Percentiles rank a stretch among this genome's conserved stretches.
Conservation (phyloP, 2,113 vertebrate species). For the Rhinopomastus cyanomelas region DNA sequence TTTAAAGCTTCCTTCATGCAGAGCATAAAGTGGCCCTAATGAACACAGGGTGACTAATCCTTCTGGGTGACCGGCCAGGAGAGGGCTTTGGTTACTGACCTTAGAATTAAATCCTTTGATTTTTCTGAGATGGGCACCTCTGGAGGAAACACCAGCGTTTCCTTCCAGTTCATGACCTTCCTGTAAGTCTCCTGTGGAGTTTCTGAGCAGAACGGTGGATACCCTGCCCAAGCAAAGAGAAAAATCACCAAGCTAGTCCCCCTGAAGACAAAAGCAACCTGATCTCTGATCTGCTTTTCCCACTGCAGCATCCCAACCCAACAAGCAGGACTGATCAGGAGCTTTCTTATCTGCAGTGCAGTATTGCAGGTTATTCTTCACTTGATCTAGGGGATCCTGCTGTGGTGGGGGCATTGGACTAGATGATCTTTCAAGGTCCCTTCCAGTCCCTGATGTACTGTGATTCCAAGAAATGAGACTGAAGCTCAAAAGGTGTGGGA, state of each 20-base stretch:
- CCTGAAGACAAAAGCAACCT: neutral
- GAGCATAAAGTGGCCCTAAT: neutral
- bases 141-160: conserved; percentile 94
- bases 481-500: neutral
- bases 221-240: conserved; percentile 76
- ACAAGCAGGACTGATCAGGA: neutral
- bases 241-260: neutral
- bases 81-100: conserved; percentile 68
- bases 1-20: neutral
- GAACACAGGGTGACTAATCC: neutral
- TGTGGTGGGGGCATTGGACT: too few relatives aligned
- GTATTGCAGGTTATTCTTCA: neutral
- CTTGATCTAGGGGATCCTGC: too few relatives aligned
- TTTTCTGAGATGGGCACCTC: conserved; percentile 98
- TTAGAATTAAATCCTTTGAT: conserved; percentile 94
- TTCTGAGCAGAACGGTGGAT: conserved; percentile 98
- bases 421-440: too few relatives aligned
- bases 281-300: neutral
- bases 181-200: conserved; percentile 97
- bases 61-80: neutral
- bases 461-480: neutral
- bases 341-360: neutral
- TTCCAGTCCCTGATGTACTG: too few relatives aligned
- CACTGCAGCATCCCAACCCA: neutral
- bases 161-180: conserved; percentile 99